These are phyloP conservation scores for Netelia melanura DNA, from an alignment of 2,888 invertebrate genomes.

Conservation along the genomic window DNA sequence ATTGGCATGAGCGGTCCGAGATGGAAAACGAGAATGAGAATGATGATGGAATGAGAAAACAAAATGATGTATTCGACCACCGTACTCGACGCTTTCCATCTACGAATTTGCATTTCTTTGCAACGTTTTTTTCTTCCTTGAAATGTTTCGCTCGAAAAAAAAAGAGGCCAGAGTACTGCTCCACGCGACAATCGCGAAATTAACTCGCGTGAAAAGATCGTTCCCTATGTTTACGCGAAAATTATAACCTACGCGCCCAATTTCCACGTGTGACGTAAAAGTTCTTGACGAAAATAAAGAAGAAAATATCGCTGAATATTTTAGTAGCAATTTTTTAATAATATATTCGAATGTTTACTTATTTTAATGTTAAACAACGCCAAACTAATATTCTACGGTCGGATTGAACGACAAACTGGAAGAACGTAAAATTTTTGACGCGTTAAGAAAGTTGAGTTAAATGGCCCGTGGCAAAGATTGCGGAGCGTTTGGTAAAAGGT, in stretches of 20 bases:
- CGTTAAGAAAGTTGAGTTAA: conserved; percentile 2
- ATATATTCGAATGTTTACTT: too few relatives aligned
- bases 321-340: too few relatives aligned
- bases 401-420: not conserved
- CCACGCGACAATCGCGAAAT: not conserved
- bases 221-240: not conserved
- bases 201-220: not conserved
- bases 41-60: conserved; percentile 9
- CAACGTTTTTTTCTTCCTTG: not conserved
- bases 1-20: conserved; percentile 4
- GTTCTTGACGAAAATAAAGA: too few relatives aligned
- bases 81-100: conserved; percentile 43
- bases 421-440: not conserved
- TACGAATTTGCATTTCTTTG: conserved; percentile 46
- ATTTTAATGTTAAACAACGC: too few relatives aligned
- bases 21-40: not conserved
- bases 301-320: too few relatives aligned
- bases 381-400: too few relatives aligned
- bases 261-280: too few relatives aligned
- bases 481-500: conserved; percentile 34
- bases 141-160: conserved; percentile 2
- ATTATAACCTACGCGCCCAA: not conserved
- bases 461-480: conserved; percentile 38
- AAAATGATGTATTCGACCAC: conserved; percentile 35
- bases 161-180: not conserved